Evolutionary conservation across 1,140 invertebrate genomes (phyloP).

Genomic region (Delia radicum): DNA sequence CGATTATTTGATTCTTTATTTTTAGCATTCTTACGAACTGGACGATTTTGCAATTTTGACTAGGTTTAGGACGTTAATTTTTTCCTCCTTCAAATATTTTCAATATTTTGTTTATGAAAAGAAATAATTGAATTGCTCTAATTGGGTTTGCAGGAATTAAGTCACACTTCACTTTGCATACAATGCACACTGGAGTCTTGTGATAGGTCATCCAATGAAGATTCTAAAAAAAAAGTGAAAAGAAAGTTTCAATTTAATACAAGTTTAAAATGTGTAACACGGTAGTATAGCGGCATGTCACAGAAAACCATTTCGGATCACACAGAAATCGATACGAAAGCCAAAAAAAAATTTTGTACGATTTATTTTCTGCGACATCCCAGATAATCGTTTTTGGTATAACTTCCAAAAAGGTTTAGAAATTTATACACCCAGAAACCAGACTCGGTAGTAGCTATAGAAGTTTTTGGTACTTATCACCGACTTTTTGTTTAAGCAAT

Average conservation of each 20-base stretch:
- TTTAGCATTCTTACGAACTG: background rate
- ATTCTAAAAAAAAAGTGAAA: conserved; percentile 62
- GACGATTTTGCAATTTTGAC: conserved; percentile 45
- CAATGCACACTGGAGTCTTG: conserved; percentile 78
- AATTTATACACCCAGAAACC: no score
- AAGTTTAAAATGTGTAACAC: background rate
- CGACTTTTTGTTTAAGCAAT: no score
- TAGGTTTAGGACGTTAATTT: conserved; percentile 50
- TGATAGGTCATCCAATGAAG: conserved; percentile 77
- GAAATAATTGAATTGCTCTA: conserved; percentile 7
- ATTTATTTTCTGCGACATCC: no score
- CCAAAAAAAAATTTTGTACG: no score
- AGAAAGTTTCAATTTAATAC: no score
- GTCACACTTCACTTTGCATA: conserved; percentile 73
- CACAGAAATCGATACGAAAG: no score
- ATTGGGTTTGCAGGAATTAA: conserved; percentile 37
- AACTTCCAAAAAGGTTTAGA: no score
- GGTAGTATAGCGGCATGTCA: background rate
- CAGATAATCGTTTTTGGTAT: background rate
- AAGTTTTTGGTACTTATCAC: no score
- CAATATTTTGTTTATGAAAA: conserved; percentile 5
- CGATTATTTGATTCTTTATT: background rate
- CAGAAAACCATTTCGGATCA: no score
- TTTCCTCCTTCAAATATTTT: conserved; percentile 23
- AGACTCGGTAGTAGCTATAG: no score